Percentiles rank a stretch among this genome's conserved stretches.
Evolutionary conservation across 2,113 vertebrate species (phyloP).

Genomic region (Serilophus lunatus): DNA sequence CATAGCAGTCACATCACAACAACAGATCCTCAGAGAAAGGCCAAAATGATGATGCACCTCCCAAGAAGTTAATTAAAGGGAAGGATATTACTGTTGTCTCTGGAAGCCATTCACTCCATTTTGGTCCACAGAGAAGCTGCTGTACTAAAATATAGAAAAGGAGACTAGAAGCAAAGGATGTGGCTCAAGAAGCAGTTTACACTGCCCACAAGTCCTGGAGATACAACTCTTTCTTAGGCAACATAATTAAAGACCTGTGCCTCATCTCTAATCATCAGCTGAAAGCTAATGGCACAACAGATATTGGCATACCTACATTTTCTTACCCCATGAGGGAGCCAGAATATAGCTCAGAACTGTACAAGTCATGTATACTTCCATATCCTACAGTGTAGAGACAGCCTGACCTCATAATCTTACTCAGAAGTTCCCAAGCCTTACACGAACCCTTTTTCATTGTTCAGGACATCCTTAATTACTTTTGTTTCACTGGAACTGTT

Average conservation of each 20-base stretch:
- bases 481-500: background rate
- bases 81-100: background rate
- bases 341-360: background rate
- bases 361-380: background rate
- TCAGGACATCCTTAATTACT: background rate
- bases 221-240: background rate
- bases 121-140: background rate
- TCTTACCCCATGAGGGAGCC: background rate
- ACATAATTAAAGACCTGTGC: background rate
- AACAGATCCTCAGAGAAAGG: no score
- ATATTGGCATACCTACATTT: no score
- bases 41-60: background rate
- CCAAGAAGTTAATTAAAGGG: background rate
- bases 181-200: background rate
- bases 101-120: background rate
- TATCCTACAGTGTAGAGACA: background rate
- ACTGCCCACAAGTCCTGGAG: background rate
- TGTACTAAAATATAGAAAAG: background rate
- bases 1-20: no score
- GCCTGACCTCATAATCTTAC: background rate
- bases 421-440: background rate
- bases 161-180: background rate
- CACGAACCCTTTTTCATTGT: background rate
- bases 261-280: background rate
- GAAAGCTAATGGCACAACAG: background rate